Conservation (phyloP, 2,113 vertebrate genomes). For the Cyanoramphus novaezelandiae region DNA sequence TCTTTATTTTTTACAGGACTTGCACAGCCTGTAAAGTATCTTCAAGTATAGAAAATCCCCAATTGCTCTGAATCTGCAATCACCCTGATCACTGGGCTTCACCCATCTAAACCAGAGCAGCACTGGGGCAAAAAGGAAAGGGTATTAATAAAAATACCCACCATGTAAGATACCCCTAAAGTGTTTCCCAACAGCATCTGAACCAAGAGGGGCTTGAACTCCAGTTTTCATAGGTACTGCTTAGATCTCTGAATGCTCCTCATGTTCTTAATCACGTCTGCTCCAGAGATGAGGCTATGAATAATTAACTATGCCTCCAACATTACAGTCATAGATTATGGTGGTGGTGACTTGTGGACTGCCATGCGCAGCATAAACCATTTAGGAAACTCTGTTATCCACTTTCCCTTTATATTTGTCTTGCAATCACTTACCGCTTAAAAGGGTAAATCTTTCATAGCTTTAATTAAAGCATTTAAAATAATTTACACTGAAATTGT, state of each 20-base stretch:
- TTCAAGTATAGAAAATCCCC: constrained; percentile 6
- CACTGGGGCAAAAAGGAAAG: neutral
- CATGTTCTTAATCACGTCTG: constrained; percentile 81
- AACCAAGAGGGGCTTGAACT: constrained; percentile 63
- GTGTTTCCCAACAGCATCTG: constrained; percentile 57
- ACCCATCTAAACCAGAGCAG: neutral
- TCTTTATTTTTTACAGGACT: neutral
- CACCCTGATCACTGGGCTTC: constrained; percentile 5
- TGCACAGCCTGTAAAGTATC: constrained; percentile 27
- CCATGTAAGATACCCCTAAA: constrained; percentile 49
- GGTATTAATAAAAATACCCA: constrained; percentile 38
- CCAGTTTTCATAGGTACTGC: constrained; percentile 70
- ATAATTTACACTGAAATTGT: constrained; percentile 84
- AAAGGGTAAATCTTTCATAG: constrained; percentile 81
- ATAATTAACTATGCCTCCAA: constrained; percentile 81
- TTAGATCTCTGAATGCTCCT: constrained; percentile 75
- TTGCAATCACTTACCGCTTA: constrained; percentile 79
- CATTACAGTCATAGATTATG: constrained; percentile 79
- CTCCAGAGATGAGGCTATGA: constrained; percentile 79
- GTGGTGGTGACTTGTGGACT: constrained; percentile 75
- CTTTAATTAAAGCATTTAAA: constrained; percentile 87
- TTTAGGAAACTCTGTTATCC: constrained; percentile 77
- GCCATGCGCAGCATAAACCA: constrained; percentile 76
- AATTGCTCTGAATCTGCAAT: neutral
- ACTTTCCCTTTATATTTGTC: constrained; percentile 83